Percentiles rank a stretch among this genome's conserved stretches.
Conservation (phyloP, 2,113 vertebrate genomes). For the Pelecanoides urinatrix region DNA sequence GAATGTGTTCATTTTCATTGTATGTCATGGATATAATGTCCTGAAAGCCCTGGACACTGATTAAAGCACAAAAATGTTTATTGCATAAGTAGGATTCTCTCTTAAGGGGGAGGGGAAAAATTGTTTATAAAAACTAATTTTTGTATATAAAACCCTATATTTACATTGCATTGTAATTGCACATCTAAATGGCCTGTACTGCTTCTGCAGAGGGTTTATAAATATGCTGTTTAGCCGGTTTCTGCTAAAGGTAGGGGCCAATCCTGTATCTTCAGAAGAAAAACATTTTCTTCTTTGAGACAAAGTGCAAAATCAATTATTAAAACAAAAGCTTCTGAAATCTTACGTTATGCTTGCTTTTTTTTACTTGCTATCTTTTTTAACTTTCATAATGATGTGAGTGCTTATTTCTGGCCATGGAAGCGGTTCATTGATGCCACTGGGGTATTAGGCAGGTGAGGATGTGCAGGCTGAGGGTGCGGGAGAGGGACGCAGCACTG, state of each 20-base stretch:
- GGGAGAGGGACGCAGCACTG: accelerated
- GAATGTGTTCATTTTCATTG: background rate
- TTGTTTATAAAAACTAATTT: background rate
- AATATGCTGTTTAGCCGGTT: background rate
- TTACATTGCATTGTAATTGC: background rate
- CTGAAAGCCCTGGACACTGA: background rate
- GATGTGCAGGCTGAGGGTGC: background rate
- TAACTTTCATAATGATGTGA: background rate
- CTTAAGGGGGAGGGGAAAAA: background rate
- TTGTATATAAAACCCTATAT: background rate
- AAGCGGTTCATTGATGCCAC: background rate
- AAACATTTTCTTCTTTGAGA: background rate
- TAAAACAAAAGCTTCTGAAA: conserved; percentile 3
- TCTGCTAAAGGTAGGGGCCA: background rate
- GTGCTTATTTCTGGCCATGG: background rate
- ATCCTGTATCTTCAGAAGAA: background rate
- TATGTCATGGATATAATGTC: background rate
- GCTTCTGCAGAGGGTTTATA: background rate
- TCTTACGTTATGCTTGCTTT: background rate
- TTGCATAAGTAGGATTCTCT: background rate
- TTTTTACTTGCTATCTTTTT: background rate
- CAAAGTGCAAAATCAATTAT: conserved; percentile 1
- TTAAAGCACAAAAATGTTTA: background rate
- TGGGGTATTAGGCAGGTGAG: background rate
- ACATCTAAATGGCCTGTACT: background rate